phyloP scores from a whole-genome alignment of 1,140 invertebrate species.

The Zaprionus tsacasi region DNA sequence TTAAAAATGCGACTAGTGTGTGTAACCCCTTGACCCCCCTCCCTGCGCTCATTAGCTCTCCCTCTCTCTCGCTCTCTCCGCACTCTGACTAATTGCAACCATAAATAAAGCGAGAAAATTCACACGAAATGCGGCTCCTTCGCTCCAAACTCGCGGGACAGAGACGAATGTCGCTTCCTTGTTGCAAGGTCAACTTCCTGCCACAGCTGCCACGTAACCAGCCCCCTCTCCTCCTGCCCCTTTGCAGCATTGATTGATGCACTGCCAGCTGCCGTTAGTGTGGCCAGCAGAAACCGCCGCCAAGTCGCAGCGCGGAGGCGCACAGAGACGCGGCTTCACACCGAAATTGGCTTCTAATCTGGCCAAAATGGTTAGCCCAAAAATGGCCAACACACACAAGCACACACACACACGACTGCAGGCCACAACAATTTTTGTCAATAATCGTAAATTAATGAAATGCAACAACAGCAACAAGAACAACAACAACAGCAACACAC shows the following conservation, averaged over 20 bases:
- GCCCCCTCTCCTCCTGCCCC: not conserved
- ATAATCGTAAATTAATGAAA: conserved; percentile 82
- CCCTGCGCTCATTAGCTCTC: conserved; percentile 42
- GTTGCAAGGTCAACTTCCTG: conserved; percentile 71
- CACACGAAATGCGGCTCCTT: conserved; percentile 45
- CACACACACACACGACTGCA: not conserved
- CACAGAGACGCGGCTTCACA: conserved; percentile 46
- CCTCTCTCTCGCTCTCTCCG: not conserved
- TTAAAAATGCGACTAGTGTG: conserved; percentile 45
- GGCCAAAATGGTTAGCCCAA: conserved; percentile 49
- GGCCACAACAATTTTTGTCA: conserved; percentile 55
- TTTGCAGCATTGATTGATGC: conserved; percentile 69
- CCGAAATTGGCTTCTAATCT: conserved; percentile 75
- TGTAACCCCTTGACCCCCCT: not conserved
- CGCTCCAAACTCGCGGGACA: conserved; percentile 48
- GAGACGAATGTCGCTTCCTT: conserved; percentile 77
- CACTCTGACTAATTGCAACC: conserved; percentile 54
- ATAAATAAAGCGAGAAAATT: conserved; percentile 56
- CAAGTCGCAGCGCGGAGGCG: not conserved
- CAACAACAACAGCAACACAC: conserved; percentile 7
- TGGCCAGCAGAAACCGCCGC: not conserved
- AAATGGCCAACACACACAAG: conserved; percentile 53
- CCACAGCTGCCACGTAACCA: conserved; percentile 6
- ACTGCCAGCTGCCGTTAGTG: conserved; percentile 77
- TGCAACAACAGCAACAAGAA: conserved; percentile 48